A percentile compares a stretch with the other conserved stretches of the same genome.
These are phyloP conservation scores for Malacoraja senta DNA, from an alignment of 2,797 vertebrate species.

Conservation along the genomic window DNA sequence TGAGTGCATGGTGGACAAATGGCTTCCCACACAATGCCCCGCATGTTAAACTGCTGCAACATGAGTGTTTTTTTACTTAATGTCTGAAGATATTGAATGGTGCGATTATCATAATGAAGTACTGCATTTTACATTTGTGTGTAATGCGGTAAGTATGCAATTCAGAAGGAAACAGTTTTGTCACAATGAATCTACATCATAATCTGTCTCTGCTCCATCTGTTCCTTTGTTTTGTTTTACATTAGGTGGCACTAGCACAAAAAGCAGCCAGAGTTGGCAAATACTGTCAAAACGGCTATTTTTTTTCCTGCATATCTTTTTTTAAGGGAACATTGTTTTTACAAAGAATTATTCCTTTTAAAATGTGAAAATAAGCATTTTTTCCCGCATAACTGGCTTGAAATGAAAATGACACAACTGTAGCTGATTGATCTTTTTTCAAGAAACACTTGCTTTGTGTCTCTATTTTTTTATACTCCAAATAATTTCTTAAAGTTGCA, in stretches of 20 bases:
- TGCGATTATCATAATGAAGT: background rate
- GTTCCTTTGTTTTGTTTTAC: slow-evolving; percentile 2
- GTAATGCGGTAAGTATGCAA: background rate
- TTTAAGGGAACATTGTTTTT: background rate
- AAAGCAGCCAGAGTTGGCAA: background rate
- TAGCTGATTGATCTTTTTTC: background rate
- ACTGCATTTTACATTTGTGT: slow-evolving; percentile 11
- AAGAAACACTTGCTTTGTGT: background rate
- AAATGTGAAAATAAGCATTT: background rate
- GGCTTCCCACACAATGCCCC: no score
- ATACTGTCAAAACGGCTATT: background rate
- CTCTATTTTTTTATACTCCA: background rate
- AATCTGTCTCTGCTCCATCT: slow-evolving; percentile 6
- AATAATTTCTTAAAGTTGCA: background rate
- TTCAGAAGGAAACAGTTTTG: background rate
- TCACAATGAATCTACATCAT: background rate
- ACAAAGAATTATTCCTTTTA: background rate
- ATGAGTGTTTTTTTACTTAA: no score
- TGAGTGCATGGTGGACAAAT: no score
- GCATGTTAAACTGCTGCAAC: no score
- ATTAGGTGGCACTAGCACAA: background rate
- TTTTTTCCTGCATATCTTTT: background rate
- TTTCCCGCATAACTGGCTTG: background rate
- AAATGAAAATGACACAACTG: background rate
- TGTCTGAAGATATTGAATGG: no score